Conservation (phyloP, 1,140 invertebrate species). For the Penaeus chinensis region DNA sequence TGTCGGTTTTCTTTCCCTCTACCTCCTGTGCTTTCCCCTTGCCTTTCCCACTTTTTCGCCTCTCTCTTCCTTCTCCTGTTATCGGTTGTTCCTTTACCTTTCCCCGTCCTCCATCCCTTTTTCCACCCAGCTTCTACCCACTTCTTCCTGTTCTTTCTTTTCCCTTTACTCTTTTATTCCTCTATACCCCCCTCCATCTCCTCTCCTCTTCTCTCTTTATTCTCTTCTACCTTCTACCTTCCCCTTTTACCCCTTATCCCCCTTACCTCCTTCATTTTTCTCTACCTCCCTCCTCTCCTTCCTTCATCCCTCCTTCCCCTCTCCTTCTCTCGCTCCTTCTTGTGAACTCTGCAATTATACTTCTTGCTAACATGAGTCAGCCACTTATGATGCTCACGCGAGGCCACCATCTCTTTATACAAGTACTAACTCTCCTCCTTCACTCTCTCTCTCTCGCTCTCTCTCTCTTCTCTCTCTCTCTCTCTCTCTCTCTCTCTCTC, state of each 20-base stretch:
- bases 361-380: background rate
- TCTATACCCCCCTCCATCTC: too few species aligned
- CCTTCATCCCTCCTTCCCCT: background rate
- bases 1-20: too few species aligned
- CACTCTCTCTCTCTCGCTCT: background rate
- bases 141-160: too few species aligned
- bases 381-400: background rate
- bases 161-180: too few species aligned
- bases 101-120: too few species aligned
- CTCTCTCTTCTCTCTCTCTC: conserved; percentile 1
- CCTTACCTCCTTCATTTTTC: background rate
- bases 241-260: background rate
- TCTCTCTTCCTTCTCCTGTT: too few species aligned
- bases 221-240: background rate
- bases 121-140: too few species aligned
- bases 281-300: background rate
- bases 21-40: too few species aligned
- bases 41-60: too few species aligned
- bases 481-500: background rate
- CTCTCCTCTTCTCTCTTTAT: background rate
- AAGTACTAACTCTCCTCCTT: background rate
- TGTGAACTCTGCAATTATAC: background rate
- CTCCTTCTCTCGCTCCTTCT: background rate
- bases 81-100: too few species aligned
- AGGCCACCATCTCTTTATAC: background rate